phyloP scores from a whole-genome alignment of 2,797 vertebrate genomes.

The Diplodus sargus region DNA sequence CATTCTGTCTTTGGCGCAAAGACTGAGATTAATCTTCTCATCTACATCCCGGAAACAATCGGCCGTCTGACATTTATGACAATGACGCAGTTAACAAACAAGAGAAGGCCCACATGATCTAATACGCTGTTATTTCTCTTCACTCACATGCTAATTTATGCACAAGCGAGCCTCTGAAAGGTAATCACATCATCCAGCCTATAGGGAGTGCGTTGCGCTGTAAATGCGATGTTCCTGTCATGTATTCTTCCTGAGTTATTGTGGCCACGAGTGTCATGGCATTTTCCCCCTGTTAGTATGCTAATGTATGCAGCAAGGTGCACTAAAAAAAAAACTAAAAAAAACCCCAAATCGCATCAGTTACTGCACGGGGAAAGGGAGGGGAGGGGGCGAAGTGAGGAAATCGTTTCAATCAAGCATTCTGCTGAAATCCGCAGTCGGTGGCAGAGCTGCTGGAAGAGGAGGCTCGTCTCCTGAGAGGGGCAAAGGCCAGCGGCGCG shows the following conservation, averaged over 20 bases:
- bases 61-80: neutral
- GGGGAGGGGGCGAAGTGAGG: too few species aligned
- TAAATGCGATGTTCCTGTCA: slow-evolving; percentile 24
- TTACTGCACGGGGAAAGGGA: neutral
- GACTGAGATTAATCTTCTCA: too few species aligned
- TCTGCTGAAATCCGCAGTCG: slow-evolving; percentile 10
- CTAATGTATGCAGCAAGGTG: slow-evolving; percentile 42
- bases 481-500: slow-evolving; percentile 18
- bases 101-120: neutral
- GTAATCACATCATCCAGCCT: slow-evolving; percentile 25
- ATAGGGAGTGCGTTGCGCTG: neutral
- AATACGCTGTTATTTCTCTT: neutral
- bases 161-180: neutral
- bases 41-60: neutral
- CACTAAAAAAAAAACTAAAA: neutral
- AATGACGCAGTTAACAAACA: neutral
- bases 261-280: slow-evolving; percentile 3
- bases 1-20: neutral
- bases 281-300: slow-evolving; percentile 32
- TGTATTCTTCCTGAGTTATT: slow-evolving; percentile 16
- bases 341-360: slow-evolving; percentile 23
- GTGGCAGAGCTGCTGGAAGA: neutral
- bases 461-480: slow-evolving; percentile 11
- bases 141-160: slow-evolving; percentile 15
- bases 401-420: neutral